Evolutionary conservation across 2,113 vertebrate species (phyloP).

Genomic region (Todiramphus saurophagus): DNA sequence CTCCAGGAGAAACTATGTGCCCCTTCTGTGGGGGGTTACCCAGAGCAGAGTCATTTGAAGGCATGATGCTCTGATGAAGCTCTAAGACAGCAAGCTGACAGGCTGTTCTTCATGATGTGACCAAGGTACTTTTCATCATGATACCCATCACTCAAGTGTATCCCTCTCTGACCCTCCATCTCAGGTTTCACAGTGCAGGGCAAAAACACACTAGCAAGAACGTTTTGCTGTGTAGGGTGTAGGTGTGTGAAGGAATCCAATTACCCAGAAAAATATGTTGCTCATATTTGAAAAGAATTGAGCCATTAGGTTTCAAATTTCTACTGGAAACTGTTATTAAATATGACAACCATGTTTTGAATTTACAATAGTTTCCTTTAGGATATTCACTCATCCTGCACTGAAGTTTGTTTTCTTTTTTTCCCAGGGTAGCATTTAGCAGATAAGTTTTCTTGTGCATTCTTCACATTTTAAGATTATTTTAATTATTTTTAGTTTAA

Average conservation of each 20-base stretch:
- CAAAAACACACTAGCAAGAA: background rate
- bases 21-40: background rate
- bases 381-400: background rate
- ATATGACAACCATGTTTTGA: background rate
- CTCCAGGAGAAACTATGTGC: background rate
- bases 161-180: background rate
- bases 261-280: background rate
- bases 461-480: background rate
- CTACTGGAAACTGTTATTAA: background rate
- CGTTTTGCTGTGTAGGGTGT: background rate
- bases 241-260: background rate
- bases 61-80: background rate
- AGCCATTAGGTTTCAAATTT: background rate
- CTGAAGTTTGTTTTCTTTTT: background rate
- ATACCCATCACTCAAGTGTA: background rate
- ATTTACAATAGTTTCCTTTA: background rate
- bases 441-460: background rate
- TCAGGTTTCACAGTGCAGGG: background rate
- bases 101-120: background rate
- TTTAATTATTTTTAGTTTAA: background rate
- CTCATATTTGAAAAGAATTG: background rate
- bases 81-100: background rate
- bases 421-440: background rate
- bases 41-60: background rate
- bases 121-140: background rate